Conservation (phyloP, 1,140 invertebrate genomes). For the Nylanderia fulva region DNA sequence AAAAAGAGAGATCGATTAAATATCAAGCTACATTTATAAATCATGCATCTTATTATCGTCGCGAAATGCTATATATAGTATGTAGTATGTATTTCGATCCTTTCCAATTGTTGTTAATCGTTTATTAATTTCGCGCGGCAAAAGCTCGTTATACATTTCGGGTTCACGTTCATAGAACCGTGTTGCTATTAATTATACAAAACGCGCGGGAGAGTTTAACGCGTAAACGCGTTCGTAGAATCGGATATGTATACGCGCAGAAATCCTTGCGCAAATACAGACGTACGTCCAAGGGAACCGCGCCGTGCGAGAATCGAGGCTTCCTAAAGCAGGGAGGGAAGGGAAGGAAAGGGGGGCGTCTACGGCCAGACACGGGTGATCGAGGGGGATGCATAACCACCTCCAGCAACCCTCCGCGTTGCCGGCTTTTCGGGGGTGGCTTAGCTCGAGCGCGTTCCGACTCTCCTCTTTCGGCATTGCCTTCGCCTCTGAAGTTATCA, state of each 20-base stretch:
- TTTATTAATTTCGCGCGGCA: conserved; percentile 20
- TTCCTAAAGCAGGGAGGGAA: conserved; percentile 29
- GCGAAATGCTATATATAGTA: neutral
- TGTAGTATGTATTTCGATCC: no score
- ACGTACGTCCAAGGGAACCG: conserved; percentile 61
- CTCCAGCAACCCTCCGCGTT: conserved; percentile 67
- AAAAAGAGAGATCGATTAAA: neutral
- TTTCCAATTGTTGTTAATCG: neutral
- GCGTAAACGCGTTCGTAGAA: conserved; percentile 27
- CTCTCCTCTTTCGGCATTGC: conserved; percentile 67
- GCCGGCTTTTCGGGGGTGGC: conserved; percentile 76
- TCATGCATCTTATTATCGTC: neutral
- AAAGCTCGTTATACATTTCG: conserved; percentile 23
- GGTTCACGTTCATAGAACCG: neutral
- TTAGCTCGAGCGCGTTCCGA: conserved; percentile 69
- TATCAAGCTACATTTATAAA: conserved; percentile 6
- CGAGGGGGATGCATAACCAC: conserved; percentile 63
- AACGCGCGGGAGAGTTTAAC: neutral
- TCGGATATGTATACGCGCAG: conserved; percentile 8
- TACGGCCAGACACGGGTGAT: conserved; percentile 54
- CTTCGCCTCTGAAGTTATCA: conserved; percentile 78
- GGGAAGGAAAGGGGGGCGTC: neutral
- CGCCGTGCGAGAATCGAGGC: conserved; percentile 61
- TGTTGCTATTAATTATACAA: conserved; percentile 35
- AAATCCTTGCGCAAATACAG: conserved; percentile 38